Conservation (phyloP, 2,888 invertebrate genomes). For the Microctonus aethiopoides region DNA sequence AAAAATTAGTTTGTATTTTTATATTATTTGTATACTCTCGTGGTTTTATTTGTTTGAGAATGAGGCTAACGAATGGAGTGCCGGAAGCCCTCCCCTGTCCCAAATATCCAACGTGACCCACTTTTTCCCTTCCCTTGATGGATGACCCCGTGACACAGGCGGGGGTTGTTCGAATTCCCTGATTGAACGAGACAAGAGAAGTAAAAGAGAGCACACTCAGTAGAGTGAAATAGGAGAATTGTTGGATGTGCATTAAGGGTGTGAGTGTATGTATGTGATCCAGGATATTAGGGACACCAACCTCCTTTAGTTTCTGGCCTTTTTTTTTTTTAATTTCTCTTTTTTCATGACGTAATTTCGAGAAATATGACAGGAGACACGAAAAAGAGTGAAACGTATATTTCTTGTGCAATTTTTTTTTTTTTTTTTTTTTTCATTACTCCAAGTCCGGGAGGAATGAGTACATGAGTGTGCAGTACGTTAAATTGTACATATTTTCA, state of each 20-base stretch:
- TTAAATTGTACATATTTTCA: neutral
- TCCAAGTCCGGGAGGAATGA: slow-evolving; percentile 10
- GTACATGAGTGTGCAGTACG: neutral
- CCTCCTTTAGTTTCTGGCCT: slow-evolving; percentile 33
- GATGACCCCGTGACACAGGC: slow-evolving; percentile 59
- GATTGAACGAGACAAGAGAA: slow-evolving; percentile 40
- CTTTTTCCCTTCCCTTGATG: slow-evolving; percentile 51
- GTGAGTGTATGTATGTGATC: slow-evolving; percentile 22
- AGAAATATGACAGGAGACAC: neutral
- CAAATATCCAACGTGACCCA: slow-evolving; percentile 59
- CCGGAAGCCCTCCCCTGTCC: slow-evolving; percentile 50
- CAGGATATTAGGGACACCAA: slow-evolving; percentile 32
- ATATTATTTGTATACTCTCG: neutral
- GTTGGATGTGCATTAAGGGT: neutral
- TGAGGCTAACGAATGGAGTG: slow-evolving; percentile 8
- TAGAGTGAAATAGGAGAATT: neutral
- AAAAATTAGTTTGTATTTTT: neutral
- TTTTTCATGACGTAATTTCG: slow-evolving; percentile 17
- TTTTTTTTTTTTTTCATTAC: slow-evolving; percentile 16
- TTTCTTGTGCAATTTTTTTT: neutral
- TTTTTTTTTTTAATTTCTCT: slow-evolving; percentile 21
- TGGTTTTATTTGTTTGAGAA: neutral
- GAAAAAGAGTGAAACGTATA: neutral
- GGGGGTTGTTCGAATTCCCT: slow-evolving; percentile 44
- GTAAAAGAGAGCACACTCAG: neutral